These are phyloP conservation scores for Hemicordylus capensis DNA, from an alignment of 2,113 vertebrate genomes.

Conservation along the genomic window DNA sequence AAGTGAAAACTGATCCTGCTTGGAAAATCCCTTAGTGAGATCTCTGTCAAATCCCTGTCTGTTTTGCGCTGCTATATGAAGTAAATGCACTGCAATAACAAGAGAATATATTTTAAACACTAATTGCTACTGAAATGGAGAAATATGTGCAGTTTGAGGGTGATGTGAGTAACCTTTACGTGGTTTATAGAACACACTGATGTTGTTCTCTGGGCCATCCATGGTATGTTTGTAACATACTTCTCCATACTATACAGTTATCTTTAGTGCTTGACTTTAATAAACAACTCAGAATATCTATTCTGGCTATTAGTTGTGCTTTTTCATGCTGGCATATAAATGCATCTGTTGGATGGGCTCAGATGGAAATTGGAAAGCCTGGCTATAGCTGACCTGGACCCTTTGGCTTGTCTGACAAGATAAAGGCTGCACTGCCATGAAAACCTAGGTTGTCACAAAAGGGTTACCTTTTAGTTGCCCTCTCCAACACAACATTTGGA, in stretches of 20 bases:
- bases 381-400: background rate
- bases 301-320: background rate
- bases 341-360: background rate
- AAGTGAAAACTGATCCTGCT: background rate
- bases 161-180: background rate
- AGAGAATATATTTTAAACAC: background rate
- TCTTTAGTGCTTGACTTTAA: background rate
- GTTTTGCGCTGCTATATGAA: background rate
- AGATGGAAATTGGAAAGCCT: too few relatives aligned
- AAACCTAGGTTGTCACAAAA: too few relatives aligned
- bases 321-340: background rate
- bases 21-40: conserved; percentile 15
- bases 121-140: background rate
- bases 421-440: too few relatives aligned
- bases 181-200: background rate
- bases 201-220: too few relatives aligned
- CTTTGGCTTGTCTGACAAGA: background rate
- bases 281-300: background rate
- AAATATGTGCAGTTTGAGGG: background rate
- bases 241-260: background rate
- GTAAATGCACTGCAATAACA: background rate
- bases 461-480: background rate
- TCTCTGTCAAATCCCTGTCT: conserved; percentile 5
- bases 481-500: background rate
- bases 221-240: background rate